Conservation (phyloP, 2,797 vertebrate genomes). For the Dallia pectoralis region DNA sequence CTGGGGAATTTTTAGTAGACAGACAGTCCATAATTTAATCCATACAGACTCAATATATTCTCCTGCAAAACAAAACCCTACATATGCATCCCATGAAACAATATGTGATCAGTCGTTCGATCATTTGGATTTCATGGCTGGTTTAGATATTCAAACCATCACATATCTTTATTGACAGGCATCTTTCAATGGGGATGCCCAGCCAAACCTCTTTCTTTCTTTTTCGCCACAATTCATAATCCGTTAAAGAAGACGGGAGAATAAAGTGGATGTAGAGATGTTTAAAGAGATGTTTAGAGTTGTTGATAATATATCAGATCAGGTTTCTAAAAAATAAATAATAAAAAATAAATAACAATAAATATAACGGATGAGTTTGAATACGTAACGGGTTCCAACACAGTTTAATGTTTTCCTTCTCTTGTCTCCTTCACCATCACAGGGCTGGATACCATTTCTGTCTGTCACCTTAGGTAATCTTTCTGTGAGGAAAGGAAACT, state of each 20-base stretch:
- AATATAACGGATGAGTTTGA: constrained; percentile 39
- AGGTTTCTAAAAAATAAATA: constrained; percentile 51
- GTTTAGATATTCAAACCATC: constrained; percentile 34
- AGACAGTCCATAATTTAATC: neutral
- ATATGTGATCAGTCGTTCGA: constrained; percentile 30
- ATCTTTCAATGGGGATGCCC: constrained; percentile 72
- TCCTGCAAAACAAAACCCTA: constrained; percentile 37
- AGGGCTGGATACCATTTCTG: neutral
- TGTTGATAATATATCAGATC: constrained; percentile 8
- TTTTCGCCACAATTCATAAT: constrained; percentile 37
- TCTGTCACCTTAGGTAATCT: neutral
- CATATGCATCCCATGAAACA: constrained; percentile 61
- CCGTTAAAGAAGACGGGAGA: constrained; percentile 11
- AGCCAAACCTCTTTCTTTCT: constrained; percentile 80
- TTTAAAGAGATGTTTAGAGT: too few species aligned
- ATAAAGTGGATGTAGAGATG: constrained; percentile 28
- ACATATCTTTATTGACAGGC: constrained; percentile 66
- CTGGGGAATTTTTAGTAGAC: neutral
- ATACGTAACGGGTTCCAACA: constrained; percentile 19
- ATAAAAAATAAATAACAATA: too few species aligned
- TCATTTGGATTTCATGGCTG: constrained; percentile 67
- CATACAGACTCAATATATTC: constrained; percentile 21
- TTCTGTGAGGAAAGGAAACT: neutral
- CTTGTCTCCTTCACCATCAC: constrained; percentile 7
- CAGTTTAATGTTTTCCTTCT: constrained; percentile 48